Base-by-base conservation (phyloP, 2,888 invertebrate species). In the Melieria omissa region DNA sequence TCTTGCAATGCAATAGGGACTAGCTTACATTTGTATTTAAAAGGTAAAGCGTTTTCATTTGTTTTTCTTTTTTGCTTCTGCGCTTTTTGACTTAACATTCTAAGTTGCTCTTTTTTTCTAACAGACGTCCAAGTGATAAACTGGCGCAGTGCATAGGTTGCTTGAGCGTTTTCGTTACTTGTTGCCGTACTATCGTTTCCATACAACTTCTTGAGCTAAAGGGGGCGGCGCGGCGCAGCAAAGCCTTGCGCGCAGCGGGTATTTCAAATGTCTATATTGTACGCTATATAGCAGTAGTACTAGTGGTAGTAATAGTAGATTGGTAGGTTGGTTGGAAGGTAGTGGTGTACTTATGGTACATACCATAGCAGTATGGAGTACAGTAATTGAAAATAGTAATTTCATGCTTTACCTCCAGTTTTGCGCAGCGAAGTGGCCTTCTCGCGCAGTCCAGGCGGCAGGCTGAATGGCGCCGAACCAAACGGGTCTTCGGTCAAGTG, bases 401-500 rank as follows among this genome's bases (percentile, higher is more conserved):
- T 85, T 87, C 82, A 87, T 85, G 86, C 85, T 86, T 87, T 87
- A 87, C 87, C 87, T 87, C 86, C 86, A 80, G 86, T 85, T 86
- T 87, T 87, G 76, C 86, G 85, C 77, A 86, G 77, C 72, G 86
- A 81, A 71, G 82, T 81, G 29, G 87, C 85, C 80, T 86, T 87
- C 78, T 88, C 88, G 73, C 89, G 87, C 77, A 88, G 82, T 74
- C 87, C 88, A 70, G 87, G 86, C 61, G 92, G 92, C 85, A 92
- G 89, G 88, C 90, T 93, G 85, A 95, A 95, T 29, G 95, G 95
- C 71, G 94, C 95, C 79, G 93, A 92, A 80, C 93, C 92, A 86
- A 95, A 95, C 14, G 95, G 95, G 88, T 93, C 93, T 82, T 92
- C 91, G 5, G 90, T 87, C n/a, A 78, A 55, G 65, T 89, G 88